Percentiles rank a stretch among this genome's conserved stretches.
These are phyloP conservation scores for Diachrysia chrysitis DNA, from an alignment of 2,888 invertebrate genomes.

Conservation along the genomic window DNA sequence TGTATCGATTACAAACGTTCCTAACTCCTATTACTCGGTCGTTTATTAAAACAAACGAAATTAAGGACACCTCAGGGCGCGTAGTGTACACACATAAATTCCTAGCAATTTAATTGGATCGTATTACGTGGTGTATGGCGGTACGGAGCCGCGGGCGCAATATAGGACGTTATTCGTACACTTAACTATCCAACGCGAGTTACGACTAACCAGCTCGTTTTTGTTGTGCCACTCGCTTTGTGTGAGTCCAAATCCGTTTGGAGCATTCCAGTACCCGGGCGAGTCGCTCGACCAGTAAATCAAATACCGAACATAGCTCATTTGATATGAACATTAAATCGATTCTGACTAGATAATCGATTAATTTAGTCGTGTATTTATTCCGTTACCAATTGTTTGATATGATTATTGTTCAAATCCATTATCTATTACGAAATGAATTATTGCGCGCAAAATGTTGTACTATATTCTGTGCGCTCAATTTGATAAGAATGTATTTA, in stretches of 20 bases:
- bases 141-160: slow-evolving; percentile 75
- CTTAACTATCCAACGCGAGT: slow-evolving; percentile 79
- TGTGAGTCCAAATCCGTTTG: slow-evolving; percentile 52
- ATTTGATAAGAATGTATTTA: slow-evolving; percentile 6
- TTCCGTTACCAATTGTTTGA: slow-evolving; percentile 3
- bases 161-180: slow-evolving; percentile 79
- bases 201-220: slow-evolving; percentile 73
- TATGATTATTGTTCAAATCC: slow-evolving; percentile 6
- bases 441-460: background rate
- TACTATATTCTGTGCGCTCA: background rate
- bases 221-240: slow-evolving; percentile 61
- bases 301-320: slow-evolving; percentile 13
- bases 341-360: background rate
- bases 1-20: slow-evolving; percentile 59
- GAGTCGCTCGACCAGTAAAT: slow-evolving; percentile 33
- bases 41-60: slow-evolving; percentile 69
- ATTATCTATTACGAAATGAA: slow-evolving; percentile 12
- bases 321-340: background rate
- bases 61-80: slow-evolving; percentile 71
- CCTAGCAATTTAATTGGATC: slow-evolving; percentile 81
- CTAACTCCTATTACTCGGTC: slow-evolving; percentile 56
- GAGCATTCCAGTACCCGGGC: slow-evolving; percentile 54
- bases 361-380: too few species aligned
- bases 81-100: slow-evolving; percentile 77
- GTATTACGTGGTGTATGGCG: slow-evolving; percentile 80